These are phyloP conservation scores for Tragelaphus imberbis DNA, from an alignment of 2,113 vertebrate species.

Conservation along the genomic window DNA sequence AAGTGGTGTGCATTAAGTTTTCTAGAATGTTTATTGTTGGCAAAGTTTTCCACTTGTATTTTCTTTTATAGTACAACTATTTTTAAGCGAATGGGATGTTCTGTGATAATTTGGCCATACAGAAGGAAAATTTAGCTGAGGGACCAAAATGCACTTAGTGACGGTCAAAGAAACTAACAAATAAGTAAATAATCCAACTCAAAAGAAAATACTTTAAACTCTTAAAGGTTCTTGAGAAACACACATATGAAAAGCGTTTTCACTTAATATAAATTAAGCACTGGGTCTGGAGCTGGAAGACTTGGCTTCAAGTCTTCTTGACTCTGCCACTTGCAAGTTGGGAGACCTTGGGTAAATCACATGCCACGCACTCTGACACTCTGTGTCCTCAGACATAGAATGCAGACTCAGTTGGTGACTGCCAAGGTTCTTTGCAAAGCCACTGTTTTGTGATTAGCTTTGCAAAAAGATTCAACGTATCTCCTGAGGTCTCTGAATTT, in stretches of 20 bases:
- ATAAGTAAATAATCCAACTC: conserved; percentile 24
- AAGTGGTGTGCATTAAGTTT: neutral
- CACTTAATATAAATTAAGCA: neutral
- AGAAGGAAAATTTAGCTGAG: conserved; percentile 12
- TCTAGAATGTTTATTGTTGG: conserved; percentile 35
- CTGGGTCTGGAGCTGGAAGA: neutral
- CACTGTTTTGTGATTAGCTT: neutral
- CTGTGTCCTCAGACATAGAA: neutral
- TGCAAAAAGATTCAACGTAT: neutral
- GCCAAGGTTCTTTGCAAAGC: neutral
- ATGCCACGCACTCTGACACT: neutral
- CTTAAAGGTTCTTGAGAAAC: neutral
- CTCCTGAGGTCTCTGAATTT: neutral
- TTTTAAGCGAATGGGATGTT: conserved; percentile 57
- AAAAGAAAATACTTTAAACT: conserved; percentile 19
- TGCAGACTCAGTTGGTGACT: neutral
- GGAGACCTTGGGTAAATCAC: neutral
- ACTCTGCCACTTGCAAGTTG: neutral
- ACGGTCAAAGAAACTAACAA: conserved; percentile 8
- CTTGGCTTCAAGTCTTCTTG: neutral
- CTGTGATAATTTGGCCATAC: conserved; percentile 44
- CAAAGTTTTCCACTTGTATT: conserved; percentile 8
- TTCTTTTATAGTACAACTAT: conserved; percentile 49
- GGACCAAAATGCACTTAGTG: conserved; percentile 19
- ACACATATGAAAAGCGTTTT: neutral